Evolutionary conservation across 2,888 invertebrate species (phyloP), one percentile per base, ranked within the genome.

Genomic region (Euclidia mi): DNA sequence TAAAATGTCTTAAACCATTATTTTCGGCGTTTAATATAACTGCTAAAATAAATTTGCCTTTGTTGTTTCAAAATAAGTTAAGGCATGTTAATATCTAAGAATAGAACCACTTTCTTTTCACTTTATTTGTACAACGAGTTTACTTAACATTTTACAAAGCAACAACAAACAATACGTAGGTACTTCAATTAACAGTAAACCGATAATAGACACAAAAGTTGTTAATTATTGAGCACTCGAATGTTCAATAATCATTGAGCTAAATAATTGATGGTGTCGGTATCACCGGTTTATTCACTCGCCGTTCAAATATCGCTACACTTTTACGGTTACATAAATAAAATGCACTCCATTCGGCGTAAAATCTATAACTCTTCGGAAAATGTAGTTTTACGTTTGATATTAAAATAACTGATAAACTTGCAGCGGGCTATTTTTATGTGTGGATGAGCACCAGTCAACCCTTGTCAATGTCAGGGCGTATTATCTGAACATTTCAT

Each of bases 391-490:
- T 65, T 60, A 45, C 72, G 67, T 71, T 68, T 71, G 71, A 82
- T 87, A 83, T 88, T 87, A 81, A 87, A 88, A 85, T 88, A 87
- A 86, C 82, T 81, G 87, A 85, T 87, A 85, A 87, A 87, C 78
- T 74, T 87, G 87, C 87, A 88, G 80, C 82, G 79, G 72, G 82
- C 87, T 89, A 90, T 91, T 91, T n/a, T 90, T 85, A 87, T 81
- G 87, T 88, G 78, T 87, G 85, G 81, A 75, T 80, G 87, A 79
- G 78, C 84, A 72, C 68, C 78, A 84, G 83, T 79, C 87, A 82
- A 92, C 92, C 92, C 92, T 85, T 86, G 88, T 93, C 92, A 92
- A 79, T 87, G 91, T 93, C 92, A 89, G 50, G 68, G 74, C 79
- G 84, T 76, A 90, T 91, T 91, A 91, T 88, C 88, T 78, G 84